phyloP scores from a whole-genome alignment of 2,113 vertebrate species.

The Lutjanus erythropterus region DNA sequence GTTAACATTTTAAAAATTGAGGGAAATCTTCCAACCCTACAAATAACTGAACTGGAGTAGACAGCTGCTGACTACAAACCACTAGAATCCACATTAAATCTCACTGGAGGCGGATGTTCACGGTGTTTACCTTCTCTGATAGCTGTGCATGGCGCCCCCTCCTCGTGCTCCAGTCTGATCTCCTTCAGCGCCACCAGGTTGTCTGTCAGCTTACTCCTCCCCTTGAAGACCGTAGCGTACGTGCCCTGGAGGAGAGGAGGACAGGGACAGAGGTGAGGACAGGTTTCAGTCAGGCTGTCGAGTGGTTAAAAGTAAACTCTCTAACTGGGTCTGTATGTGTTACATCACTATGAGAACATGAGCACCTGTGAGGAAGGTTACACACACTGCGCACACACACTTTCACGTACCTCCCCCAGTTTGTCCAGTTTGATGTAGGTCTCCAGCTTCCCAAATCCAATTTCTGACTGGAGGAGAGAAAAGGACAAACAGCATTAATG shows the following conservation, averaged over 20 bases:
- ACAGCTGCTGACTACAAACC: not conserved
- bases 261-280: not conserved
- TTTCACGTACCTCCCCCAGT: slow-evolving; percentile 92
- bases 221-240: slow-evolving; percentile 96
- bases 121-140: slow-evolving; percentile 92
- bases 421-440: slow-evolving; percentile 98
- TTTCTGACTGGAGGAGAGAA: slow-evolving; percentile 90
- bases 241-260: slow-evolving; percentile 86
- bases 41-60: not conserved
- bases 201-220: slow-evolving; percentile 96
- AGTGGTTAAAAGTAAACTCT: slow-evolving; percentile 16
- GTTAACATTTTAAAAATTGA: too few relatives aligned
- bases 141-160: slow-evolving; percentile 95
- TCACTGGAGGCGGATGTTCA: not conserved
- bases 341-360: slow-evolving; percentile 31
- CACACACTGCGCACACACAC: slow-evolving; percentile 9
- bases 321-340: not conserved
- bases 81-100: not conserved
- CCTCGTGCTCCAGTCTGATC: slow-evolving; percentile 95
- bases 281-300: not conserved
- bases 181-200: slow-evolving; percentile 97
- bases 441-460: slow-evolving; percentile 98
- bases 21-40: not conserved
- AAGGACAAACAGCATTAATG: slow-evolving; percentile 61
- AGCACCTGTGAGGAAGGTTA: slow-evolving; percentile 44